A percentile compares a stretch with the other conserved stretches of the same genome.
These are phyloP conservation scores for Catharus bicknelli DNA, from an alignment of 2,113 vertebrate genomes.

Conservation along the genomic window DNA sequence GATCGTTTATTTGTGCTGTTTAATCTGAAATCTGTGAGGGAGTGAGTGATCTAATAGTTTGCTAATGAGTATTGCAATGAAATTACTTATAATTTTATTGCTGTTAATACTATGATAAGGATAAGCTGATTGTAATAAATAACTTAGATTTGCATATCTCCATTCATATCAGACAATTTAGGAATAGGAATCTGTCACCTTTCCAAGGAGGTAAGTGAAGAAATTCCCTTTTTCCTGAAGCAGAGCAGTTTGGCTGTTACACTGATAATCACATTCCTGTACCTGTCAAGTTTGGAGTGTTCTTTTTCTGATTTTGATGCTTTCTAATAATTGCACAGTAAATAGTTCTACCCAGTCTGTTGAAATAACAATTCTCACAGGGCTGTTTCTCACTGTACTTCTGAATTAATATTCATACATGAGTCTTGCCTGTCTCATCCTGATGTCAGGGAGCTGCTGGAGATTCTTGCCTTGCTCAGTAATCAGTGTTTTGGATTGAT, in stretches of 20 bases:
- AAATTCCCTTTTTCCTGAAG: background rate
- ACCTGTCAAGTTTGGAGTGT: background rate
- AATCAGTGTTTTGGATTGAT: background rate
- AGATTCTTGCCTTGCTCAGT: background rate
- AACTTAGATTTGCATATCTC: background rate
- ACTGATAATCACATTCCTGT: background rate
- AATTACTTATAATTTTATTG: background rate
- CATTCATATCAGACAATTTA: background rate
- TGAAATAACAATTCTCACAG: background rate
- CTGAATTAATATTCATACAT: background rate
- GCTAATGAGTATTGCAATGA: background rate
- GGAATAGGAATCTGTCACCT: background rate
- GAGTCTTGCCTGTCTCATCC: background rate
- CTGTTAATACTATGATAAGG: background rate
- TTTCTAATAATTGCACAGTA: background rate
- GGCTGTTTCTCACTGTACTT: background rate
- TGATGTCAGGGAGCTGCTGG: background rate
- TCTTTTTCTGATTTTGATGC: background rate
- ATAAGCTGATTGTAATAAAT: background rate
- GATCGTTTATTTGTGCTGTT: background rate
- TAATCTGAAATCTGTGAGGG: background rate
- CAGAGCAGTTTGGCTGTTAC: background rate
- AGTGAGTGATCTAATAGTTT: rapidly evolving
- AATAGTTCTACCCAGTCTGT: background rate
- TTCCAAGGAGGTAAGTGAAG: background rate